Base-by-base conservation (phyloP, 2,113 vertebrate species). In the Elephas maximus region DNA sequence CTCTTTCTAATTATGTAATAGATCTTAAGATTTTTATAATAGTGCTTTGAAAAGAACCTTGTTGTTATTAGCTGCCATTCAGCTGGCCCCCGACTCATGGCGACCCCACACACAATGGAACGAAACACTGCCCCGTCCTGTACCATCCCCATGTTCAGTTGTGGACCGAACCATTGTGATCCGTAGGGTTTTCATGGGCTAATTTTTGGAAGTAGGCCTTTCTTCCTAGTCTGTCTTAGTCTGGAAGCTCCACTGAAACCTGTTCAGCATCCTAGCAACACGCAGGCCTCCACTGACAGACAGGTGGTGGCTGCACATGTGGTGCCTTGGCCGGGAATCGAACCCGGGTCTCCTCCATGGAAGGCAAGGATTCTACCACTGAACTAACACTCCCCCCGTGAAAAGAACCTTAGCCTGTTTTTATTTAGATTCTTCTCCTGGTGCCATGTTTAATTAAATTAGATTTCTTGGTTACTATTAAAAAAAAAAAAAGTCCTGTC, bases 1-100 rank as follows among this genome's bases (percentile, higher is more conserved):
- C 23, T 81, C 51, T 88, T 95, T 94, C 57, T 86, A 37, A 88
- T 95, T 57, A 91, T 71, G 10, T 65, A 71, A 90, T 60, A 88
- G 37, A 79, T 79, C n/a, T 80, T 81, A 71, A 80, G 30, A 60
- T 95, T 83, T 96, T 94, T 83, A 48, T 78, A 41, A 71, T 62
- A 63, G 45, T 74, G 53, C 73, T 95, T 88, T 92, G 45, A 53
- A 89, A 41, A 53, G 62, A 57, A 79, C 33, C 73, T 73, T 17
- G 15, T 73, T 17, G 33, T 65, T 65, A 65, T 9, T 28, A 65
- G 63, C 26, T 65, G 24, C 63, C 26, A 28, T 26, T 65, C 24
- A 65, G 9, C 28, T 28, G 71, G 14, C n/a, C 71, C 71, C 71
- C n/a, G 33, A n/a, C 8, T 73, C 71, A 37, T 69, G 30, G n/a